These are phyloP conservation scores for Saxicola maurus DNA, from an alignment of 2,797 vertebrate species.

Conservation along the genomic window DNA sequence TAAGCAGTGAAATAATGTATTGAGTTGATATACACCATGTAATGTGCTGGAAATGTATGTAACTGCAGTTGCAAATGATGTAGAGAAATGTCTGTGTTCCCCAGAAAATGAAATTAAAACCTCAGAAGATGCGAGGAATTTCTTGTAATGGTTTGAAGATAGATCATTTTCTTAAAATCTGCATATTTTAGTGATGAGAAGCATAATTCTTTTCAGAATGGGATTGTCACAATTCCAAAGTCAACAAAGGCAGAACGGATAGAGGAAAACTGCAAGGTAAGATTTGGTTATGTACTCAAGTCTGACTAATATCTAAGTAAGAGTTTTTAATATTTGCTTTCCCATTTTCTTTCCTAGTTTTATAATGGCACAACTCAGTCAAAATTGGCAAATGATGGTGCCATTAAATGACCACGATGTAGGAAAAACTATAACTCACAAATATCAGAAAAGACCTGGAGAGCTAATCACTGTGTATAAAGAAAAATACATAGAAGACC, in stretches of 20 bases:
- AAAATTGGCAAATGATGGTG: not conserved
- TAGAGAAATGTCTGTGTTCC: not conserved
- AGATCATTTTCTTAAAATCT: not conserved
- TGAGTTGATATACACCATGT: not conserved
- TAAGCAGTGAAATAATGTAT: not conserved
- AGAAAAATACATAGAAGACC: not conserved
- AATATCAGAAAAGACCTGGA: not conserved
- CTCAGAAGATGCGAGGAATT: not conserved
- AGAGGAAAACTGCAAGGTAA: slow-evolving; percentile 79
- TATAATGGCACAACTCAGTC: not conserved
- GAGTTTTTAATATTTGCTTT: not conserved
- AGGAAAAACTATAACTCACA: not conserved
- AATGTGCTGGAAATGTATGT: not conserved
- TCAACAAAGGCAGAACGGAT: slow-evolving; percentile 77
- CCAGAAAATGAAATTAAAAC: not conserved
- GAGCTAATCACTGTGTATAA: not conserved
- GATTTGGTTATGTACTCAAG: not conserved
- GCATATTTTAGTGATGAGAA: not conserved
- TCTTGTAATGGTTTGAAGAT: not conserved
- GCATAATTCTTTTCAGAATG: slow-evolving; percentile 70
- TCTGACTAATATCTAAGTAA: not conserved
- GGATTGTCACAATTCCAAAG: slow-evolving; percentile 82
- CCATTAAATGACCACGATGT: not conserved
- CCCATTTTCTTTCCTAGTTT: not conserved
- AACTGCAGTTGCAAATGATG: not conserved